Evolutionary conservation across 2,113 vertebrate genomes (phyloP).

Genomic region (Podarcis raffonei): DNA sequence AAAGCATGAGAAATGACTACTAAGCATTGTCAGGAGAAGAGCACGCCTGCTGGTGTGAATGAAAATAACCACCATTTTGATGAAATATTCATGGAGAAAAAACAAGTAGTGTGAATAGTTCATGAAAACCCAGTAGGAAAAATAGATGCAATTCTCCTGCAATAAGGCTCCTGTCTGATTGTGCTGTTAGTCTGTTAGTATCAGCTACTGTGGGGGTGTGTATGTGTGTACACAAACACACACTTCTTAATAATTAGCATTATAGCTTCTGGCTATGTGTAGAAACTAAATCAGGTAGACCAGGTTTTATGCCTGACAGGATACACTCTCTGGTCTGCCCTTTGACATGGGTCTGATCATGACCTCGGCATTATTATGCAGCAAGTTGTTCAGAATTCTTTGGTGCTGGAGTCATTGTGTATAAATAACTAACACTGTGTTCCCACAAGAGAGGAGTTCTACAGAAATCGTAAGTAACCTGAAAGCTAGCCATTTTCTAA

Average conservation of each 20-base stretch:
- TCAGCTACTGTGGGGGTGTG: no score
- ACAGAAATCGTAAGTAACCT: conserved; percentile 46
- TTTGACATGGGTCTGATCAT: neutral
- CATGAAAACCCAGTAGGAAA: no score
- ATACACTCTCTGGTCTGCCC: neutral
- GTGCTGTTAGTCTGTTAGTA: no score
- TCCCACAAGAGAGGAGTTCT: conserved; percentile 38
- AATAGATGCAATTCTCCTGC: no score
- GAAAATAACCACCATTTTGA: no score
- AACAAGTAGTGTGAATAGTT: no score
- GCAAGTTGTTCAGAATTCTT: conserved; percentile 6
- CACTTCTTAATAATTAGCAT: neutral
- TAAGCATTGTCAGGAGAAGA: no score
- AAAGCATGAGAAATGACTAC: no score
- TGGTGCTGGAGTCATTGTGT: conserved; percentile 19
- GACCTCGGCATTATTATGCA: conserved; percentile 27
- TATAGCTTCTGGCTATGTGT: neutral
- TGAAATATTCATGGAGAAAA: no score
- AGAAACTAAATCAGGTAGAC: neutral
- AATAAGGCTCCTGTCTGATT: no score
- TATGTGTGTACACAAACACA: neutral
- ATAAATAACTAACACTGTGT: conserved; percentile 42
- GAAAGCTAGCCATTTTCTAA: conserved; percentile 38
- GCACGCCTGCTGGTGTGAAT: no score
- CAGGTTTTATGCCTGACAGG: neutral